A percentile compares a stretch with the other conserved stretches of the same genome.
Conservation (phyloP, 2,113 vertebrate genomes). For the Eurypyga helias region DNA sequence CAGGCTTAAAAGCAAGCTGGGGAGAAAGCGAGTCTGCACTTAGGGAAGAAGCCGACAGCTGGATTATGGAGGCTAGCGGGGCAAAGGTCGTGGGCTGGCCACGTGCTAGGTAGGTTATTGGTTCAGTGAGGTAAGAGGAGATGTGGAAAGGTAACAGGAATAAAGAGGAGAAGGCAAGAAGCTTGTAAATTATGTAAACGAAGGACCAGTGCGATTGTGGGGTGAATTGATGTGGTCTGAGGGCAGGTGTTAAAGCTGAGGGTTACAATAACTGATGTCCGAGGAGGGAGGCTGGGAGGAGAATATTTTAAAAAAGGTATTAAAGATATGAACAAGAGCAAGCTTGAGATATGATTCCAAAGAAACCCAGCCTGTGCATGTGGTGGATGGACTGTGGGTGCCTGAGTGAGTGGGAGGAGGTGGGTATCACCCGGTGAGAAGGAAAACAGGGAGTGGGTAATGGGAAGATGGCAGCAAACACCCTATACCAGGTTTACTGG, state of each 20-base stretch:
- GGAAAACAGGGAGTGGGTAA: neutral
- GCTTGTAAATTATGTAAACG: constrained; percentile 30
- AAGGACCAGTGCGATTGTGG: neutral
- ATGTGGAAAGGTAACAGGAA: constrained; percentile 18
- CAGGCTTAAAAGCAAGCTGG: neutral
- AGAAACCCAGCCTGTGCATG: neutral
- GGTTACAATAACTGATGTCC: neutral
- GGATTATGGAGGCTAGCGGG: neutral
- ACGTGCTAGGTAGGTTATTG: neutral
- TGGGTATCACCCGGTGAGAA: neutral
- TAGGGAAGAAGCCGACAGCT: neutral
- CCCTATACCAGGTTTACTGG: fast-evolving
- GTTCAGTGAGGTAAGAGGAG: constrained; percentile 25
- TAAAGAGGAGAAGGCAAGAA: constrained; percentile 17
- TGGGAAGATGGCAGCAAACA: neutral
- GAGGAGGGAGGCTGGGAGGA: neutral
- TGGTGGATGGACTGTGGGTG: neutral
- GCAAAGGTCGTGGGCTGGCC: neutral
- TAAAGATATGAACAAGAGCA: neutral
- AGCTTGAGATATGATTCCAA: neutral
- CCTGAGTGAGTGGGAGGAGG: neutral
- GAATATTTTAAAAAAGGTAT: neutral
- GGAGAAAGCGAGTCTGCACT: neutral
- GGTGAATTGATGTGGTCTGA: neutral
- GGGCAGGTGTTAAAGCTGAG: neutral